Evolutionary conservation across 2,113 vertebrate species (phyloP).

Genomic region (Sardina pilchardus): DNA sequence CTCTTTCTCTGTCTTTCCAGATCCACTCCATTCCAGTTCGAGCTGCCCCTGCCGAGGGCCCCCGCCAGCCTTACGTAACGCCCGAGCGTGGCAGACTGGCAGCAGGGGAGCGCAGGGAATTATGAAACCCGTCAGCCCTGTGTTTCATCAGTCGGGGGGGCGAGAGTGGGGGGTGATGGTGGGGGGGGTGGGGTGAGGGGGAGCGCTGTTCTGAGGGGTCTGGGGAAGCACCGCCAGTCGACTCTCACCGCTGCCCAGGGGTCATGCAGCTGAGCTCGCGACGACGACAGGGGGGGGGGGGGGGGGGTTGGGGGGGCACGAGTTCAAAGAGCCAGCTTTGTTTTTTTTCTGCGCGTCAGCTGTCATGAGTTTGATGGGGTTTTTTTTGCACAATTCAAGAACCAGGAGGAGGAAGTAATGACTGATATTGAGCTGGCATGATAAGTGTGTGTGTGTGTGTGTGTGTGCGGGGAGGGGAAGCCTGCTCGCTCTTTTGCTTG

Average conservation of each 20-base stretch:
- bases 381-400: background rate
- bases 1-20: constrained; percentile 46
- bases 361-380: background rate
- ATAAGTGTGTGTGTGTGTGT: background rate
- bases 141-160: background rate
- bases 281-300: background rate
- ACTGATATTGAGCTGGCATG: background rate
- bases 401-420: background rate
- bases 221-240: background rate
- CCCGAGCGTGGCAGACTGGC: constrained; percentile 49
- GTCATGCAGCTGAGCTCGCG: background rate
- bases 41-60: constrained; percentile 48
- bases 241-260: background rate
- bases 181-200: too few relatives aligned
- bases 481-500: background rate
- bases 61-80: constrained; percentile 56
- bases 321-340: background rate
- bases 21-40: constrained; percentile 56
- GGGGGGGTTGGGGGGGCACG: background rate
- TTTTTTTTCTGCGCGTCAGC: background rate
- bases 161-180: too few relatives aligned
- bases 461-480: background rate
- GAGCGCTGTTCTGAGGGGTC: background rate
- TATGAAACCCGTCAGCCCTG: constrained; percentile 48
- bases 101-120: constrained; percentile 58